A percentile compares a stretch with the other conserved stretches of the same genome.
These are phyloP conservation scores for Geodia barretti DNA, from an alignment of 37 sponge, comb jelly and placozoan genomes.

Conservation along the genomic window DNA sequence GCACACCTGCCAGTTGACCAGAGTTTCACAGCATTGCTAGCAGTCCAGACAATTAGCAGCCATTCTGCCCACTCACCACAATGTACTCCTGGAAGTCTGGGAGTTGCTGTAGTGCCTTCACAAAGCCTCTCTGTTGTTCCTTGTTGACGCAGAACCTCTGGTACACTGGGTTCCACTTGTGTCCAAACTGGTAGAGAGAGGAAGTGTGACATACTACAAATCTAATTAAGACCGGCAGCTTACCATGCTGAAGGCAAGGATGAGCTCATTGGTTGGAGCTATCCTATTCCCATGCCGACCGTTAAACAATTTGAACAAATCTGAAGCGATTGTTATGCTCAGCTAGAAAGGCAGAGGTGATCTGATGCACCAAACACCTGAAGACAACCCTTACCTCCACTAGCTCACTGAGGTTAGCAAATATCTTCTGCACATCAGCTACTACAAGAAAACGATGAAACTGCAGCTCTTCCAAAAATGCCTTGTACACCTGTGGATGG, in stretches of 20 bases:
- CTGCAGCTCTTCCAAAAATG: constrained; percentile 51
- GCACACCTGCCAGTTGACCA: constrained; percentile 16
- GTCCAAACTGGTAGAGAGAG: constrained; percentile 46
- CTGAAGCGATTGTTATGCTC: constrained; percentile 16
- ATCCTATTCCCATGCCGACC: constrained; percentile 5
- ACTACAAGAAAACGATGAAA: constrained; percentile 38
- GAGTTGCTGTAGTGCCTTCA: constrained; percentile 27
- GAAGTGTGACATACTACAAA: neutral
- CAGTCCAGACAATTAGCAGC: neutral
- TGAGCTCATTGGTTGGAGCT: constrained; percentile 38
- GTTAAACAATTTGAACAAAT: constrained; percentile 46
- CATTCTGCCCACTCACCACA: neutral
- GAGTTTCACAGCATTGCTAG: neutral
- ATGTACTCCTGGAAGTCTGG: constrained; percentile 39
- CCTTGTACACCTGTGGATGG: constrained; percentile 40
- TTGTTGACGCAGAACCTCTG: constrained; percentile 59
- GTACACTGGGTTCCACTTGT: constrained; percentile 67
- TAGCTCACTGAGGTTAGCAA: constrained; percentile 58
- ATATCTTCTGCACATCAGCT: constrained; percentile 48
- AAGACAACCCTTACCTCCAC: constrained; percentile 30
- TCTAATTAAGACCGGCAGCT: constrained; percentile 4
- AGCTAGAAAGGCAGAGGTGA: constrained; percentile 10
- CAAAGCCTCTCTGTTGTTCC: constrained; percentile 49
- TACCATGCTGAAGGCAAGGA: constrained; percentile 58
- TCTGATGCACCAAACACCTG: neutral